phyloP scores from a whole-genome alignment of 2,888 invertebrate genomes.

The Eristalinus aeneus region DNA sequence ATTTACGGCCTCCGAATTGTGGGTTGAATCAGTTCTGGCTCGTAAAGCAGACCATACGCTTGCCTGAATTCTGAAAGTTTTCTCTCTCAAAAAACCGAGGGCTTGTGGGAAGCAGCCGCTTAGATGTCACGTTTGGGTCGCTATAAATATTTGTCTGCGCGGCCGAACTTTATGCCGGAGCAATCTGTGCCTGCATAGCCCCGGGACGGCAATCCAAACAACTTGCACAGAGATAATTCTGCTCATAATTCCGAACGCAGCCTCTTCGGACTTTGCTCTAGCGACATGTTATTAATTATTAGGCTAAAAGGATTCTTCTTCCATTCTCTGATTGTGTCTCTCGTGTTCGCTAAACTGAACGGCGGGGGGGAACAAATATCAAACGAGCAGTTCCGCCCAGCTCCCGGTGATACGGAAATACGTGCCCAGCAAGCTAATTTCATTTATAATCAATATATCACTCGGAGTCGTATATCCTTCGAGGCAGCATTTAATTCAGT shows the following conservation, averaged over 20 bases:
- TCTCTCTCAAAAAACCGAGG: background rate
- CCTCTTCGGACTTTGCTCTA: slow-evolving; percentile 27
- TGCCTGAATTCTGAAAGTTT: slow-evolving; percentile 18
- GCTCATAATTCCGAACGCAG: slow-evolving; percentile 33
- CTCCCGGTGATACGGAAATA: slow-evolving; percentile 34
- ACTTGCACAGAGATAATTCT: slow-evolving; percentile 25
- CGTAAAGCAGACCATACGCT: slow-evolving; percentile 46
- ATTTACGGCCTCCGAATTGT: slow-evolving; percentile 56
- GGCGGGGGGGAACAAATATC: background rate
- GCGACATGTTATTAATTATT: slow-evolving; percentile 59
- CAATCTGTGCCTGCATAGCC: slow-evolving; percentile 27
- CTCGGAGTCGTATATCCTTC: slow-evolving; percentile 61
- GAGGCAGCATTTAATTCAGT: slow-evolving; percentile 69
- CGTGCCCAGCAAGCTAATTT: slow-evolving; percentile 67
- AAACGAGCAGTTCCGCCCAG: slow-evolving; percentile 44
- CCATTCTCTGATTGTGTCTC: background rate
- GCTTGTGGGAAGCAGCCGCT: background rate
- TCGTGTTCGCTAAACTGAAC: background rate
- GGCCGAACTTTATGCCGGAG: slow-evolving; percentile 17
- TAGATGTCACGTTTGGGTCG: slow-evolving; percentile 24
- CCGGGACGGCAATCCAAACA: slow-evolving; percentile 21
- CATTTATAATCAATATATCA: slow-evolving; percentile 70
- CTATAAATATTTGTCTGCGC: slow-evolving; percentile 45
- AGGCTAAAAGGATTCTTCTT: slow-evolving; percentile 9
- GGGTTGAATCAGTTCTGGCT: slow-evolving; percentile 50